A percentile compares a stretch with the other conserved stretches of the same genome.
phyloP scores from a whole-genome alignment of 2,797 vertebrate genomes.

The Rhinichthys osculus region DNA sequence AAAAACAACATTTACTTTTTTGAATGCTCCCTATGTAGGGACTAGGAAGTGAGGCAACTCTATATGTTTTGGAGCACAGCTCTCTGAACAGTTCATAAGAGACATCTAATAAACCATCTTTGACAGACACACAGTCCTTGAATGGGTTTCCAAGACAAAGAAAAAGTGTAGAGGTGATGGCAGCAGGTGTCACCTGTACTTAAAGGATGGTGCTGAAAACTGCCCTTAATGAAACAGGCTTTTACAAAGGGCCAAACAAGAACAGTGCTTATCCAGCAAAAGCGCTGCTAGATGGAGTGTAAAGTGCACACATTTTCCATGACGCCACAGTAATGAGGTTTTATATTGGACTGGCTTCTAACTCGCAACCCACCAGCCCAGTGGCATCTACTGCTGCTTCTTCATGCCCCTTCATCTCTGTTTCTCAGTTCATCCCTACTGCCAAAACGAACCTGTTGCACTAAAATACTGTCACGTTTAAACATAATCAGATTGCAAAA shows the following conservation, averaged over 20 bases:
- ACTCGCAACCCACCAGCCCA: constrained; percentile 47
- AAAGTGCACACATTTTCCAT: constrained; percentile 65
- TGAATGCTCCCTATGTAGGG: background rate
- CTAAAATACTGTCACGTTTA: background rate
- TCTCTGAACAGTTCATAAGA: constrained; percentile 21
- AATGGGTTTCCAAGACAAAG: constrained; percentile 26
- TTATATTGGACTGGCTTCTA: constrained; percentile 59
- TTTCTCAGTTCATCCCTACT: constrained; percentile 5
- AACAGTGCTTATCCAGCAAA: constrained; percentile 65
- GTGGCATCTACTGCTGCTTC: constrained; percentile 34
- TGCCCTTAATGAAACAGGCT: constrained; percentile 30
- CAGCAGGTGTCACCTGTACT: constrained; percentile 13
- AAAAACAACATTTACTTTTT: background rate
- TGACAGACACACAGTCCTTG: background rate
- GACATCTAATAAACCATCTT: constrained; percentile 14
- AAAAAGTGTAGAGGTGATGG: background rate
- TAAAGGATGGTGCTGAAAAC: background rate
- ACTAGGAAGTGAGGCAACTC: background rate
- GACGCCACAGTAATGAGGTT: constrained; percentile 68
- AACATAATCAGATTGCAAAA: background rate
- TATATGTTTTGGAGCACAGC: background rate
- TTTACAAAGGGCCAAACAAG: constrained; percentile 60
- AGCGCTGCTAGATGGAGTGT: constrained; percentile 62
- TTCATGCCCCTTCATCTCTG: background rate
- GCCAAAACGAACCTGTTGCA: background rate